These are phyloP conservation scores for Erinaceus europaeus DNA, from an alignment of 2,113 vertebrate species.

Conservation along the genomic window DNA sequence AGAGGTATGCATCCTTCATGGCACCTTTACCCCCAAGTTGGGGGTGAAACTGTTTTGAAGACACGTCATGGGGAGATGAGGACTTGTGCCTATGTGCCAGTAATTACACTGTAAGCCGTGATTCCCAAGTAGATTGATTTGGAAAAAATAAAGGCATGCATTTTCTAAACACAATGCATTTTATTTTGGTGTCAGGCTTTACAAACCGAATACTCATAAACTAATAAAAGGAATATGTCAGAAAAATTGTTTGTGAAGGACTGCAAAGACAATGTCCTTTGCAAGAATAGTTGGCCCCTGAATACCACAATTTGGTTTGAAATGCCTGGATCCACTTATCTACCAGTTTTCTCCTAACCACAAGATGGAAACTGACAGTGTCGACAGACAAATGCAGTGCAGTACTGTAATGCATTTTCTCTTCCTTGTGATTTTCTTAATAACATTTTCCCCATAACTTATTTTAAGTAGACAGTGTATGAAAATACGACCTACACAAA, in stretches of 20 bases:
- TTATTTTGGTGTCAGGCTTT: background rate
- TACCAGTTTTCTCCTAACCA: background rate
- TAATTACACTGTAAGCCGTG: too few relatives aligned
- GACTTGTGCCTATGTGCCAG: too few relatives aligned
- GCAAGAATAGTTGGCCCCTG: background rate
- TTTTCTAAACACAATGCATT: background rate
- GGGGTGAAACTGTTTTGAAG: too few relatives aligned
- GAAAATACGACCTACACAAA: background rate
- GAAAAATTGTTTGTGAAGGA: background rate
- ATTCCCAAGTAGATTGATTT: too few relatives aligned
- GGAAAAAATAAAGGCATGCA: too few relatives aligned
- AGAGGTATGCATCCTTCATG: too few relatives aligned
- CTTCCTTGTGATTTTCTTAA: background rate
- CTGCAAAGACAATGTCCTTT: background rate
- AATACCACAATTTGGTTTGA: background rate
- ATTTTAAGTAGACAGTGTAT: background rate
- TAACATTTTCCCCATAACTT: background rate
- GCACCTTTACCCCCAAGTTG: too few relatives aligned
- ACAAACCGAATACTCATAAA: background rate
- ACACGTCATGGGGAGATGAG: too few relatives aligned
- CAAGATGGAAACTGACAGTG: background rate
- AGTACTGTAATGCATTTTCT: background rate
- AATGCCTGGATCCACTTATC: background rate
- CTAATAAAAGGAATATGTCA: background rate
- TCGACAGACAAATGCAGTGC: background rate